Evolutionary conservation across 2,888 invertebrate genomes (phyloP), one percentile per base, ranked within the genome.

Genomic region (Steinernema scapterisci): DNA sequence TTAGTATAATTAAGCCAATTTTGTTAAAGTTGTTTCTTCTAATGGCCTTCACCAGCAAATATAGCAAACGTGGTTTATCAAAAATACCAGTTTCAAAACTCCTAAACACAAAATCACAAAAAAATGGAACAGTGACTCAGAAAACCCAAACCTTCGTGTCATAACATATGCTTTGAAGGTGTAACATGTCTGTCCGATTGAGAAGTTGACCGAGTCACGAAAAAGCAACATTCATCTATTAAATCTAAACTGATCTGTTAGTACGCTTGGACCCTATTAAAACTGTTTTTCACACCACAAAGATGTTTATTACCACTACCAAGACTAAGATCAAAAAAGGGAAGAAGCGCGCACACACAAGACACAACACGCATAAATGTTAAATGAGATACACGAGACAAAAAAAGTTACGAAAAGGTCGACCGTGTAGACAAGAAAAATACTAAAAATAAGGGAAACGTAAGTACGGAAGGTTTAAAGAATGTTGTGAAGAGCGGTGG

Each of bases 401-500:
- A 13, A n/a, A n/a, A n/a, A 38, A 38, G 38, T 38, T 38, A 38
- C 38, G 38, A 38, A 38, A 38, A 38, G 38, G 38, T 38, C 38
- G 38, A 38, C 38, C 5, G 38, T n/a, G n/a, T 38, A 38, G 38
- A 38, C 38, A 38, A n/a, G 38, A 48, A 48, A 48, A 48, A 48
- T 19, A 19, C 13, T 48, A 48, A 48, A 19, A 48, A 48, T 19
- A 16, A 48, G 3, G 19, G 48, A 48, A 19, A 48, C 5, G 13
- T 2, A n/a, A 48, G 13, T 48, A 19, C 2, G 19, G 13, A 73
- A 51, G 23, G 23, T 13, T 83, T 72, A 88, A 23, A 87, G 80
- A 72, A 87, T 82, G 71, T 86, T 85, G 72, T 87, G 87, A 43
- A 87, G 81, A 46, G 87, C 86, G 38, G 81, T 79, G 3, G 87